Percentiles rank a stretch among this genome's conserved stretches.
Evolutionary conservation across 2,888 invertebrate species (phyloP).

Genomic region (Yponomeuta cagnagella): DNA sequence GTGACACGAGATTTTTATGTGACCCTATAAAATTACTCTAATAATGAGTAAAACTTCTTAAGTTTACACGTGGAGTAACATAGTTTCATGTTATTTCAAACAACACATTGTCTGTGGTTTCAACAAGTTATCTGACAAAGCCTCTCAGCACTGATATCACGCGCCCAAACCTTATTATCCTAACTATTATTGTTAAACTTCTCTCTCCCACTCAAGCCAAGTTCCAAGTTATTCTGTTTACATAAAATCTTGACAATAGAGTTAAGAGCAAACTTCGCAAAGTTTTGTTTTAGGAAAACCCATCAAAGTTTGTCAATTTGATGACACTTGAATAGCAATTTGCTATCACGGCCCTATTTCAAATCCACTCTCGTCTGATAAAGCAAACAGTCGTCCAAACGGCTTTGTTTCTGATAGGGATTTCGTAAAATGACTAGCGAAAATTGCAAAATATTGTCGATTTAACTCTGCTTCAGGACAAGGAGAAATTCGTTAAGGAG

Average conservation of each 20-base stretch:
- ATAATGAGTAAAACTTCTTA: background rate
- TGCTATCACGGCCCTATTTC: background rate
- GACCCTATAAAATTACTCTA: too few relatives aligned
- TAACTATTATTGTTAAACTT: conserved; percentile 8
- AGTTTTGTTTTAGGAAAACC: conserved; percentile 10
- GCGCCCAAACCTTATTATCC: background rate
- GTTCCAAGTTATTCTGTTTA: conserved; percentile 13
- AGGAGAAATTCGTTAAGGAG: conserved; percentile 10
- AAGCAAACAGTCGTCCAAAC: background rate
- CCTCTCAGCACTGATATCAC: background rate
- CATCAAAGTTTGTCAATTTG: conserved; percentile 14
- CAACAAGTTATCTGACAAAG: background rate
- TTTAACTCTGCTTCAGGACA: background rate
- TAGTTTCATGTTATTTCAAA: background rate
- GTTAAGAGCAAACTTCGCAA: conserved; percentile 10
- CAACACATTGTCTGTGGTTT: background rate
- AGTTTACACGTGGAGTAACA: background rate
- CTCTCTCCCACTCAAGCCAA: conserved; percentile 8
- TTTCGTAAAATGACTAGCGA: background rate
- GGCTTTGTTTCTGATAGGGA: background rate
- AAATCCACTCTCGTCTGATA: conserved; percentile 5
- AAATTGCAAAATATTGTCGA: background rate
- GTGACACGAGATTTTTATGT: too few relatives aligned
- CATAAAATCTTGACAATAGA: conserved; percentile 17
- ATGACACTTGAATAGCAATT: conserved; percentile 14